Percentiles rank a stretch among this genome's conserved stretches.
Evolutionary conservation across 2,888 invertebrate genomes (phyloP).

Genomic region (Hermaeophaga mercurialis): DNA sequence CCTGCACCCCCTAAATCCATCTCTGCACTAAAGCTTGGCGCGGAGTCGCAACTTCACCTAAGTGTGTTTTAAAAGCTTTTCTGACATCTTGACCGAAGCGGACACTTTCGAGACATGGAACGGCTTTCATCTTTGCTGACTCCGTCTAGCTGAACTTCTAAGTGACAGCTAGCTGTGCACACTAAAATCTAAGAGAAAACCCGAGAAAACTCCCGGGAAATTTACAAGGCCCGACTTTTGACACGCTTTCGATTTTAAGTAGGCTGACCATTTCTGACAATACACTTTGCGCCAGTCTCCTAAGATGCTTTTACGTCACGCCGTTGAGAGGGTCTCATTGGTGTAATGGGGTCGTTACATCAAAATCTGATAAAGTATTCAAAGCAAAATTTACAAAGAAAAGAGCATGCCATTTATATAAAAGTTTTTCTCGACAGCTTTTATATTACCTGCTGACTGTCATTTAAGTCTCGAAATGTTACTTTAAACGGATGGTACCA

Average conservation of each 20-base stretch:
- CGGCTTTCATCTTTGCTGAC: slow-evolving; percentile 56
- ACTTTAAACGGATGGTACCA: no score
- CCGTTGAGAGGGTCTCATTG: slow-evolving; percentile 9
- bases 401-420: background rate
- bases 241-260: slow-evolving; percentile 43
- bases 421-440: background rate
- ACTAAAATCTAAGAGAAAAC: slow-evolving; percentile 33
- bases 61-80: slow-evolving; percentile 61
- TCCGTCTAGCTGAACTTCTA: slow-evolving; percentile 45
- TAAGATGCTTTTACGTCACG: slow-evolving; percentile 18
- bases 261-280: slow-evolving; percentile 35
- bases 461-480: no score
- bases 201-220: slow-evolving; percentile 34
- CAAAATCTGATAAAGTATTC: slow-evolving; percentile 12
- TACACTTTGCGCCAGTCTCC: slow-evolving; percentile 25
- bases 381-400: slow-evolving; percentile 1
- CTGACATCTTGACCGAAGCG: slow-evolving; percentile 61
- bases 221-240: slow-evolving; percentile 41
- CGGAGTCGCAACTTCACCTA: slow-evolving; percentile 44
- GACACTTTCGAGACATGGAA: slow-evolving; percentile 59
- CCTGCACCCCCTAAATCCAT: slow-evolving; percentile 26
- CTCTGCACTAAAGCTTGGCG: slow-evolving; percentile 33
- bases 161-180: slow-evolving; percentile 44
- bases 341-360: slow-evolving; percentile 9
- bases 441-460: background rate